Evolutionary conservation across 2,888 invertebrate genomes (phyloP).

Genomic region (Colostygia pectinataria): DNA sequence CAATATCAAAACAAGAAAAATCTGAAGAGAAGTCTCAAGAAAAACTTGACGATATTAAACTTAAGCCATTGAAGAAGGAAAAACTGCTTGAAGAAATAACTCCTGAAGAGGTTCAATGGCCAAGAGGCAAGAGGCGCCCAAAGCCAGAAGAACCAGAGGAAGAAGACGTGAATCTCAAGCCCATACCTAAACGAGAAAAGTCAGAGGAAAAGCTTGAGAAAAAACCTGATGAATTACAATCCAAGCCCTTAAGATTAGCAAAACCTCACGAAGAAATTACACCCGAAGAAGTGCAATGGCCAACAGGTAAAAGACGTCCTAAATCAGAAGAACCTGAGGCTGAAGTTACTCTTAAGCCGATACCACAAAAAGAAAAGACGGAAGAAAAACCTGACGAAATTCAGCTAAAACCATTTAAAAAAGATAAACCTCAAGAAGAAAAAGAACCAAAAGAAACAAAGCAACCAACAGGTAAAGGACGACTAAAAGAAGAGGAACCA

Average conservation of each 20-base stretch:
- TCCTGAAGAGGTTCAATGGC: constrained; percentile 55
- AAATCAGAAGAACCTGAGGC: constrained; percentile 53
- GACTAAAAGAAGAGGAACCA: constrained; percentile 57
- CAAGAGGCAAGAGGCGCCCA: constrained; percentile 45
- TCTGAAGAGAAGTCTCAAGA: too few species aligned
- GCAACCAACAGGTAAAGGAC: constrained; percentile 51
- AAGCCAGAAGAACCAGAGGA: constrained; percentile 47
- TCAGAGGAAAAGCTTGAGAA: constrained; percentile 29
- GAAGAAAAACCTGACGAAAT: constrained; percentile 33
- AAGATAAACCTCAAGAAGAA: constrained; percentile 45
- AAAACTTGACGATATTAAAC: constrained; percentile 51
- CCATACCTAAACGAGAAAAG: constrained; percentile 51
- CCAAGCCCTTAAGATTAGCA: too few species aligned
- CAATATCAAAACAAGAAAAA: constrained; percentile 51
- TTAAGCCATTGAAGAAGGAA: constrained; percentile 32
- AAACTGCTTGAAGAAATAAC: constrained; percentile 54
- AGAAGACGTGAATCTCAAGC: constrained; percentile 59
- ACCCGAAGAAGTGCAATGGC: constrained; percentile 38
- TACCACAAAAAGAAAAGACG: too few species aligned
- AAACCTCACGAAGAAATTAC: constrained; percentile 48
- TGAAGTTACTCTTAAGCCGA: constrained; percentile 57
- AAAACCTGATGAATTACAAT: constrained; percentile 34
- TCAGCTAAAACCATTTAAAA: constrained; percentile 43
- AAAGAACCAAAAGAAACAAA: constrained; percentile 47
- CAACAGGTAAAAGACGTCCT: constrained; percentile 37